Conservation (phyloP, 2,888 invertebrate genomes). For the Ophioninae sp. region DNA sequence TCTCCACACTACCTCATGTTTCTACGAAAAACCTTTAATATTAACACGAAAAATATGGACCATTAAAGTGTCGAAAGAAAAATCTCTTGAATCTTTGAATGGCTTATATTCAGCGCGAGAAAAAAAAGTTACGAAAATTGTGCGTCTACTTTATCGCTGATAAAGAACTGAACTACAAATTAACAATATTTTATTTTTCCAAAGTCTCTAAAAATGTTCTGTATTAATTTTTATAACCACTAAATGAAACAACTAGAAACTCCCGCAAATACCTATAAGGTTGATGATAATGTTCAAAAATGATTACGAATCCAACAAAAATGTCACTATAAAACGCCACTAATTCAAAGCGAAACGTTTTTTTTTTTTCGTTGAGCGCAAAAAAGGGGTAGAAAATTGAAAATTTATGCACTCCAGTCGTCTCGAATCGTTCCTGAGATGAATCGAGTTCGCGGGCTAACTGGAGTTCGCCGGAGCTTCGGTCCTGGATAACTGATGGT, state of each 20-base stretch:
- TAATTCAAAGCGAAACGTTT: background rate
- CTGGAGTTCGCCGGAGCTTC: conserved; percentile 4
- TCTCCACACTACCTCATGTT: no score
- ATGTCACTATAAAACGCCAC: background rate
- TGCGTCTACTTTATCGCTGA: no score
- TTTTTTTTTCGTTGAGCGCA: background rate
- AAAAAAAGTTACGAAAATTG: no score
- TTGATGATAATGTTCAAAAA: no score
- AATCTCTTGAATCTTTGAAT: background rate
- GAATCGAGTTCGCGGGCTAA: conserved; percentile 1
- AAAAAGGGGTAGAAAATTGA: conserved; percentile 11
- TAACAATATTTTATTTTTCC: background rate
- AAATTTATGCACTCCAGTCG: conserved; percentile 20
- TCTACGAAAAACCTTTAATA: background rate
- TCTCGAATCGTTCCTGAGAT: conserved; percentile 20
- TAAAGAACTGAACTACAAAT: no score
- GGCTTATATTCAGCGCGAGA: background rate
- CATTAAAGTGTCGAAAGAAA: background rate
- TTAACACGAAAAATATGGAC: background rate
- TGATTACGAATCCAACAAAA: no score
- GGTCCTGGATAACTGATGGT: conserved; percentile 30
- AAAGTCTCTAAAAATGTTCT: background rate
- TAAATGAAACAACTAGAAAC: background rate
- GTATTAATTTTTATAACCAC: background rate
- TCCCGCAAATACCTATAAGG: background rate